Conservation (phyloP, 2,888 invertebrate species). For the Nesidiocoris tenuis region DNA sequence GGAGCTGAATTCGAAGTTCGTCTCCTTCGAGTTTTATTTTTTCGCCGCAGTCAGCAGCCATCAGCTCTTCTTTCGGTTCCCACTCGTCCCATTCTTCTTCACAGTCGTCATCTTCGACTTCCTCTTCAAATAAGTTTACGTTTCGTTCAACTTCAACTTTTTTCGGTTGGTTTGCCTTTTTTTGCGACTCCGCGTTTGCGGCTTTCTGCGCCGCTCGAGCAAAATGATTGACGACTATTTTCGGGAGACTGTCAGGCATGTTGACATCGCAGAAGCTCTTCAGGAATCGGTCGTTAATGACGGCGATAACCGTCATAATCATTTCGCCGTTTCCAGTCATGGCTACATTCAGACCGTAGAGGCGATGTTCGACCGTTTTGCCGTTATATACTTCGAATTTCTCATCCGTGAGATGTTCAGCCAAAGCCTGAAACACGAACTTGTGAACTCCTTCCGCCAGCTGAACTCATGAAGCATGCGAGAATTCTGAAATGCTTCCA, state of each 20-base stretch:
- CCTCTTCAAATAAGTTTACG: no score
- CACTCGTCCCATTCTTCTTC: background rate
- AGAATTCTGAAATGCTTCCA: no score
- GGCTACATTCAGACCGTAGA: constrained; percentile 34
- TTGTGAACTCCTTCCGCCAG: no score
- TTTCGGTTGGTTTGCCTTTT: no score
- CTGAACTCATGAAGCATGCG: no score
- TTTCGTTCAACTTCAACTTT: no score
- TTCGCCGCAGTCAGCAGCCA: no score
- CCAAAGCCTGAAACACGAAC: constrained; percentile 37
- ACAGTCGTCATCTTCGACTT: constrained; percentile 12
- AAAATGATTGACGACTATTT: constrained; percentile 12
- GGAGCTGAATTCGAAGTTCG: no score
- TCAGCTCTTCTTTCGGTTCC: background rate
- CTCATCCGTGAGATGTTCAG: constrained; percentile 21
- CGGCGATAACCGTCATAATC: constrained; percentile 32
- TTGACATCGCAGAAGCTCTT: constrained; percentile 13
- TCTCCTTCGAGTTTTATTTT: no score
- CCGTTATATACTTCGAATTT: constrained; percentile 38
- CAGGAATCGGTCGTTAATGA: constrained; percentile 15
- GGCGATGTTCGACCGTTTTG: constrained; percentile 14
- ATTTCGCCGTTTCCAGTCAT: constrained; percentile 42
- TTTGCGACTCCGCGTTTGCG: background rate
- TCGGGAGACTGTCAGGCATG: constrained; percentile 3
- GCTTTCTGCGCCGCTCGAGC: constrained; percentile 13